A percentile compares a stretch with the other conserved stretches of the same genome.
These are phyloP conservation scores for Platanista minor DNA, from an alignment of 2,113 vertebrate genomes.

Conservation along the genomic window DNA sequence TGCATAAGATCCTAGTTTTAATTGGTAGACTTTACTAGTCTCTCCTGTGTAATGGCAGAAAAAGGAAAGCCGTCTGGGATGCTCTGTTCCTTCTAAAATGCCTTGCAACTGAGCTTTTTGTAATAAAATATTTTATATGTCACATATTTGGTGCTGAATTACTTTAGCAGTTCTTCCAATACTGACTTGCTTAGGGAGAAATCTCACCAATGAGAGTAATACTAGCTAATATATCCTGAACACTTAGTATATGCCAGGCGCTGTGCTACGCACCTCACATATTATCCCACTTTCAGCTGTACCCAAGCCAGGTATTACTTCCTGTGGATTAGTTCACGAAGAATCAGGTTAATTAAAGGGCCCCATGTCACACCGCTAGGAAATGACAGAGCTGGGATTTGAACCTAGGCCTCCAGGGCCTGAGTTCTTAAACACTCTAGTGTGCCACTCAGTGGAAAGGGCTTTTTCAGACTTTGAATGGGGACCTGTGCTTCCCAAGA, in stretches of 20 bases:
- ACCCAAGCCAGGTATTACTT: neutral
- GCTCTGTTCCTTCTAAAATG: neutral
- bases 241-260: fast-evolving
- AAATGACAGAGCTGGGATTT: neutral
- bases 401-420: neutral
- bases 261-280: neutral
- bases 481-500: neutral
- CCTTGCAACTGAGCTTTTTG: constrained; percentile 3
- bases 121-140: constrained; percentile 78
- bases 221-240: neutral
- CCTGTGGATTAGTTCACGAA: neutral
- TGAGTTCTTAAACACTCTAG: neutral
- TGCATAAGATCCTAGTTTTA: fast-evolving
- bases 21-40: neutral
- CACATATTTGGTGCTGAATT: neutral
- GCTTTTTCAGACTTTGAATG: neutral
- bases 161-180: neutral
- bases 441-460: neutral
- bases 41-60: fast-evolving
- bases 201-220: no score
- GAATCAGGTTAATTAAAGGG: neutral
- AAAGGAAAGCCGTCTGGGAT: neutral
- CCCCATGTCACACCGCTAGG: fast-evolving
- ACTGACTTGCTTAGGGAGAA: neutral
- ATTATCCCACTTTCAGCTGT: fast-evolving